Evolutionary conservation across 1,140 invertebrate species (phyloP).

Genomic region (Drosophila pruinosa): DNA sequence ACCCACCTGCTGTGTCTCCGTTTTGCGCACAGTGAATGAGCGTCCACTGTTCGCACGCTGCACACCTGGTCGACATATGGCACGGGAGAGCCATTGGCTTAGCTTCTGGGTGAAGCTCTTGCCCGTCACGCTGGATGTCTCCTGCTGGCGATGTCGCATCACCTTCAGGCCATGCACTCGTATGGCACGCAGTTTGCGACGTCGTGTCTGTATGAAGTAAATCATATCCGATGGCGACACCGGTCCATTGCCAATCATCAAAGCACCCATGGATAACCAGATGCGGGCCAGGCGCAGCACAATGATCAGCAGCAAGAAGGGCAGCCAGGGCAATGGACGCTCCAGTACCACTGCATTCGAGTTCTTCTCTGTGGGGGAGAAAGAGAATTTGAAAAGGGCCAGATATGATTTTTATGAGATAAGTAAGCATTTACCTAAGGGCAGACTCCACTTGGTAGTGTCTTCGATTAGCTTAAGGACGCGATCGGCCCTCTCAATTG

Average conservation of each 20-base stretch:
- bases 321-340: constrained; percentile 71
- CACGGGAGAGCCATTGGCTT: constrained; percentile 54
- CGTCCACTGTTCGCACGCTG: constrained; percentile 33
- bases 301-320: constrained; percentile 69
- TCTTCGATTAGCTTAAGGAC: constrained; percentile 65
- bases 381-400: too few relatives aligned
- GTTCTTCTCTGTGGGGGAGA: constrained; percentile 53
- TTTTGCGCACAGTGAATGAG: constrained; percentile 13
- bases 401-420: too few relatives aligned
- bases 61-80: constrained; percentile 66
- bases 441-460: constrained; percentile 80
- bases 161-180: constrained; percentile 60
- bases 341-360: constrained; percentile 35
- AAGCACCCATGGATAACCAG: constrained; percentile 66
- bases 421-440: constrained; percentile 62
- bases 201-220: constrained; percentile 74
- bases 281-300: constrained; percentile 64
- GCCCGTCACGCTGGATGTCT: constrained; percentile 5
- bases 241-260: constrained; percentile 70
- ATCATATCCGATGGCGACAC: constrained; percentile 61
- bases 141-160: constrained; percentile 51
- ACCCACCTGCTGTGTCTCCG: constrained; percentile 29
- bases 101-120: constrained; percentile 40
- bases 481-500: constrained; percentile 62
- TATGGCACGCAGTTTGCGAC: constrained; percentile 71